Percentiles rank a stretch among this genome's conserved stretches.
These are phyloP conservation scores for Crossocerus cetratus DNA, from an alignment of 2,888 invertebrate species.

Conservation along the genomic window DNA sequence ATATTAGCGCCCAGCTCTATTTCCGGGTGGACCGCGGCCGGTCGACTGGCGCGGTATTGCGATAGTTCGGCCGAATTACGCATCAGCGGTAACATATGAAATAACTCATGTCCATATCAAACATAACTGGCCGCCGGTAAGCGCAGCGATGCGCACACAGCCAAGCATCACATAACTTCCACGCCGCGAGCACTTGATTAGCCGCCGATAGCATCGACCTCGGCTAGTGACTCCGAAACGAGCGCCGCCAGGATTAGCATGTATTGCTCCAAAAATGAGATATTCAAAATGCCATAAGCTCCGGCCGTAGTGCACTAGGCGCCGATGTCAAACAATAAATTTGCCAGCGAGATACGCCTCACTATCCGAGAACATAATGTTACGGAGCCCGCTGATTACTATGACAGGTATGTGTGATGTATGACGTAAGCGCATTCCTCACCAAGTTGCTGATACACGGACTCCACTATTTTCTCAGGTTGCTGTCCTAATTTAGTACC, in stretches of 20 bases:
- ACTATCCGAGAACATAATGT: background rate
- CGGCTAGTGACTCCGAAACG: conserved; percentile 10
- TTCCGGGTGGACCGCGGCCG: no score
- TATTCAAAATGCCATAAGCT: conserved; percentile 5
- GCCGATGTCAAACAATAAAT: conserved; percentile 14
- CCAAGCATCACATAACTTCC: conserved; percentile 51
- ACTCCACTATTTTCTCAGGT: no score
- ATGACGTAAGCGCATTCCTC: background rate
- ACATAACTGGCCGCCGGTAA: conserved; percentile 32
- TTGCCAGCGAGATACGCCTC: conserved; percentile 5
- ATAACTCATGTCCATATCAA: conserved; percentile 55
- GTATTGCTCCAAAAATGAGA: conserved; percentile 44
- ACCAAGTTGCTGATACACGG: background rate
- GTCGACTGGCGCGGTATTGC: background rate
- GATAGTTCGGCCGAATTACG: conserved; percentile 23
- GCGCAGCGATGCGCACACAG: conserved; percentile 23
- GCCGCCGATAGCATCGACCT: conserved; percentile 18
- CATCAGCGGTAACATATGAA: conserved; percentile 31
- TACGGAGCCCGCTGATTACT: background rate
- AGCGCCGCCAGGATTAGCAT: conserved; percentile 27
- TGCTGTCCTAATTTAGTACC: no score
- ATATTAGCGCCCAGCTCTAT: no score
- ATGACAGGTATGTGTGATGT: background rate
- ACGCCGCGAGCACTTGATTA: conserved; percentile 49
- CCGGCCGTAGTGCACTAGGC: background rate